Evolutionary conservation across 2,113 vertebrate genomes (phyloP), one percentile per base, ranked within the genome.

Genomic region (Cyanoramphus novaezelandiae): DNA sequence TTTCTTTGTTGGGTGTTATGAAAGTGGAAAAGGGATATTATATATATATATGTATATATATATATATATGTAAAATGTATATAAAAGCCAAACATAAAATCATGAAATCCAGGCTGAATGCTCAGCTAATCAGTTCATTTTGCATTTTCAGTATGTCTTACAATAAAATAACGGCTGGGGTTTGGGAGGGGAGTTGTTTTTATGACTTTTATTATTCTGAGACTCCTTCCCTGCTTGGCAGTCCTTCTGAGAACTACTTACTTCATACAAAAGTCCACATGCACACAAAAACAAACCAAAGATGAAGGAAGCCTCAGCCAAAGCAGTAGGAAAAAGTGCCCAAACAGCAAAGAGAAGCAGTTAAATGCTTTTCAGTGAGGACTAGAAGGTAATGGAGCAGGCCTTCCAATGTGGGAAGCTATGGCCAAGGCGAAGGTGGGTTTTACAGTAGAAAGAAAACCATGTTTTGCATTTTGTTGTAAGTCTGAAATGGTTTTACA

Each of bases 71-170:
- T 46, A 35, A 33, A 20, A 55, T 55, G 12, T 46, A 35, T 57
- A 41, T 74, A 74, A 94, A 94, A 94, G 75, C 35, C 88, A 94
- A 96, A 96, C 92, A 97, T 92, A 63, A 81, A 94, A 97, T 95
- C 94, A 94, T 74, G 88, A 84, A 95, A 97, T 96, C 86, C 92
- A 50, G 59, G 35, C 37, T 94, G 88, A 97, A 96, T 94, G 86
- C 59, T 88, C 44, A 90, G 76, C 70, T 94, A 93, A 88, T 86
- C 88, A 93, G 86, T 88, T 92, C 88, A 86, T 89, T 83, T 83
- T 88, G 59, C 37, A 64, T 92, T 93, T 95, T 63, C 71, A 53
- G 76, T 33, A 28, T 8, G 71, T 77, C 46, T 86, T 88, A 82
- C 88, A 88, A 86, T 76, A 86, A 88, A 86, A 88, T 62, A 86